Evolutionary conservation across 1,140 invertebrate species (phyloP).

Genomic region (Achroia grisella): DNA sequence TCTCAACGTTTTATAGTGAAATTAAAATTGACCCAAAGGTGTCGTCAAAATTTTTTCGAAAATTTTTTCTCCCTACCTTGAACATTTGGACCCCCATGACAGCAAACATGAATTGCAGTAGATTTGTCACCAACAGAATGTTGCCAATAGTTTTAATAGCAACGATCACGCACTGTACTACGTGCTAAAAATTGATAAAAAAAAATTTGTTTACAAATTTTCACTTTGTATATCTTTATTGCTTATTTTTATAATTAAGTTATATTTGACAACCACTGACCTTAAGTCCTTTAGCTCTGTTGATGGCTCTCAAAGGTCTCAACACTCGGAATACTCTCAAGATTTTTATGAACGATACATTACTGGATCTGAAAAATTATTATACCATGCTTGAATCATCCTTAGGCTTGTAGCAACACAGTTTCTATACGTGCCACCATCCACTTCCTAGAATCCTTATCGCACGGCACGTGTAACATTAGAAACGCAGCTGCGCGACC

Average conservation of each 20-base stretch:
- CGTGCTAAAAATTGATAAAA: conserved; percentile 83
- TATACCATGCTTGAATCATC: too few species aligned
- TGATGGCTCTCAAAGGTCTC: conserved; percentile 98
- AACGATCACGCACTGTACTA: conserved; percentile 99
- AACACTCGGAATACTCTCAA: conserved; percentile 98
- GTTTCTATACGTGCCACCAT: too few species aligned
- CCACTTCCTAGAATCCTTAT: too few species aligned
- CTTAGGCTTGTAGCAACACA: too few species aligned
- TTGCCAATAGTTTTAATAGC: conserved; percentile 99
- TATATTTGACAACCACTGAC: conserved; percentile 74
- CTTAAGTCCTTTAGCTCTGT: conserved; percentile 99
- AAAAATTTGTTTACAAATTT: conserved; percentile 23
- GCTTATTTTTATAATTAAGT: conserved; percentile 1
- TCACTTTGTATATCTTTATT: conserved; percentile 1
- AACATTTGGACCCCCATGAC: conserved; percentile 99
- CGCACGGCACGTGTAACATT: too few species aligned
- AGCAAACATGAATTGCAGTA: conserved; percentile 99
- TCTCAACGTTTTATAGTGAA: conserved; percentile 21
- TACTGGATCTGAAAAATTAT: conserved; percentile 86
- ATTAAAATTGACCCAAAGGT: conserved; percentile 71
- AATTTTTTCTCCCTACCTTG: conserved; percentile 85
- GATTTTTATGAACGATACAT: conserved; percentile 98
- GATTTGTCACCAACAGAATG: conserved; percentile 99
- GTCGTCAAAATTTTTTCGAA: conserved; percentile 44
- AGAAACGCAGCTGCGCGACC: too few species aligned